Base-by-base conservation (phyloP, 2,797 vertebrate genomes). In the Danio aesculapii region DNA sequence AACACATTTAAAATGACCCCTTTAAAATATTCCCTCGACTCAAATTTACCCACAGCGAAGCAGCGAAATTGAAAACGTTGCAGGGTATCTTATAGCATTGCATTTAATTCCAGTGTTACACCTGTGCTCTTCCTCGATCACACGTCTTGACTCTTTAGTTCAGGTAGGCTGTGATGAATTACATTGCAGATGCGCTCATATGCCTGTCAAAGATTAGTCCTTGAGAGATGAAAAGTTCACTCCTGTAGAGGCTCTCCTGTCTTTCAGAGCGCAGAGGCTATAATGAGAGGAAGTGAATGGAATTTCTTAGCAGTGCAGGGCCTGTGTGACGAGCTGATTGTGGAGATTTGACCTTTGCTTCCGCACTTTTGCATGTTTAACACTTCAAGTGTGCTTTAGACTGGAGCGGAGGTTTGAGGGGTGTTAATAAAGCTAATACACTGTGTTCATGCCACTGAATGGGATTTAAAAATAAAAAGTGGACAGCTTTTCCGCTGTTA, bases 221-320 rank as follows among this genome's bases (percentile, higher is more conserved):
- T 81, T 84, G 69, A 79, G 80, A 81, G 63, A 84, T 74, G 57
- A 75, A 75, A 75, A 66, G 80, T 75, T 76, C 80, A 52, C 63
- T 52, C 39, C 46, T 52, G 55, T 76, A 50, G 39, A 81, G 72
- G 46, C 46, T 53, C 69, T 75, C 69, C 41, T 52, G 30, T 77
- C 61, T 66, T 66, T 46, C 58, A 61, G 72, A 2, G 0, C 3
- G n/a, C 41, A 73, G 47, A 62, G 46, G 49, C 58, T 62, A 13
- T 62, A 75, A 62, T 75, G 72, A 75, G 58, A n/a, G 57, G 21
- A 75, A 75, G 19, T 50, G 72, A 75, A 75, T 49, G 58, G 72
- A 75, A 75, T 61, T 21, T 74, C 8, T 59, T 59, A 62, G 72
- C 19, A 30, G 71, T 8, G 14, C 8, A 47, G 70, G 46, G 21